These are phyloP conservation scores for Callionymus lyra DNA, from an alignment of 2,113 vertebrate species.

Conservation along the genomic window DNA sequence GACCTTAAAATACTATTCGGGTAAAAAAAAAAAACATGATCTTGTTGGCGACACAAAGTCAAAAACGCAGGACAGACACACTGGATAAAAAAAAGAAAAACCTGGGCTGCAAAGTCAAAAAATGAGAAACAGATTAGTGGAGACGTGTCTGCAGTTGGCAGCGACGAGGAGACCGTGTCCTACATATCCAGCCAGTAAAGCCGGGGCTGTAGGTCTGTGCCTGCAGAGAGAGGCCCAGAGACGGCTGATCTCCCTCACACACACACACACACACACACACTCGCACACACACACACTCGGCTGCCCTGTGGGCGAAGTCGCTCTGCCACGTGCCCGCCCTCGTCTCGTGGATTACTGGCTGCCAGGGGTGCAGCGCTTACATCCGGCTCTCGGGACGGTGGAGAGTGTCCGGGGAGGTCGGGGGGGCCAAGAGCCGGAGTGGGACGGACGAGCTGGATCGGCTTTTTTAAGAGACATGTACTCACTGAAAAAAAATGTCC, in stretches of 20 bases:
- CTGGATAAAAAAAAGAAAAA: too few relatives aligned
- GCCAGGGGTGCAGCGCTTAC: conserved; percentile 28
- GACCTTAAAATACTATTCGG: too few relatives aligned
- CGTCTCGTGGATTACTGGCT: conserved; percentile 44
- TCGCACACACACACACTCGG: conserved; percentile 12
- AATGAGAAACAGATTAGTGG: not conserved
- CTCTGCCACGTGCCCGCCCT: conserved; percentile 44
- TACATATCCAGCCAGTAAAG: conserved; percentile 27
- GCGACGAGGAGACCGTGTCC: conserved; percentile 30
- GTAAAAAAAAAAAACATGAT: too few relatives aligned
- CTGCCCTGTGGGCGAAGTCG: conserved; percentile 29
- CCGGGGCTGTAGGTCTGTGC: conserved; percentile 11
- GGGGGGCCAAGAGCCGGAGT: conserved; percentile 20
- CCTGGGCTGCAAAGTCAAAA: too few relatives aligned
- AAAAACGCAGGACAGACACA: too few relatives aligned
- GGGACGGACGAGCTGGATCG: conserved; percentile 2
- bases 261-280: conserved; percentile 18
- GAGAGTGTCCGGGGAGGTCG: conserved; percentile 10
- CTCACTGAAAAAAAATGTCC: too few relatives aligned
- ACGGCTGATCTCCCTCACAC: conserved; percentile 8
- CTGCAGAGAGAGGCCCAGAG: conserved; percentile 15
- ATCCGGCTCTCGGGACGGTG: conserved; percentile 25
- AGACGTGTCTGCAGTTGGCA: conserved; percentile 1
- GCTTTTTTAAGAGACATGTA: not conserved
- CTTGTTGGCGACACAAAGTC: too few relatives aligned